Conservation (phyloP, 2,113 vertebrate genomes). For the Arenaria interpres region DNA sequence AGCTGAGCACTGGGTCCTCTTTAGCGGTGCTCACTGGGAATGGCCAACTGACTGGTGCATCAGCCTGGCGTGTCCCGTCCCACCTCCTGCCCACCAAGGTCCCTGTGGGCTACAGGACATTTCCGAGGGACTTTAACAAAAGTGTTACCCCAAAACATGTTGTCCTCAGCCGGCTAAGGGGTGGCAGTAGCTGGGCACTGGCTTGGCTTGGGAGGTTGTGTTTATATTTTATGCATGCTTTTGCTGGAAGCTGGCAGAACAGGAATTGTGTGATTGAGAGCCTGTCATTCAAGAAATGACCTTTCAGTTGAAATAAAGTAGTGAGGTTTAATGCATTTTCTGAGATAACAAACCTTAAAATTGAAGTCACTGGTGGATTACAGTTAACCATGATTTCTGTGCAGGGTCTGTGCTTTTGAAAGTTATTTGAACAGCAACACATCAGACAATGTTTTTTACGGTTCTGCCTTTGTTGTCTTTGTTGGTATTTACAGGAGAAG, state of each 20-base stretch:
- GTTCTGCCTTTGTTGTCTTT: neutral
- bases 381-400: neutral
- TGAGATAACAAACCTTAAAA: neutral
- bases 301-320: neutral
- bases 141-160: neutral
- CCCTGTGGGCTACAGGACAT: neutral
- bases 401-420: neutral
- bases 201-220: neutral
- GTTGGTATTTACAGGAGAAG: constrained; percentile 80
- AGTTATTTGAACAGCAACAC: neutral
- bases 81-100: neutral
- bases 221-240: neutral
- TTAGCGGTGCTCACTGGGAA: neutral
- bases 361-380: neutral
- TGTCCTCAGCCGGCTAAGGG: neutral
- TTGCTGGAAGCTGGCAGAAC: neutral
- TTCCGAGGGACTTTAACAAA: neutral
- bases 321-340: neutral
- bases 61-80: neutral
- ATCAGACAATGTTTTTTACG: neutral
- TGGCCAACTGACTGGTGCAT: neutral
- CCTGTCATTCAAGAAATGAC: neutral
- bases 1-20: neutral
- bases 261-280: neutral
- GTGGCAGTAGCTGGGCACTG: neutral